phyloP scores from a whole-genome alignment of 2,888 invertebrate species.

The Rhagonycha lutea region DNA sequence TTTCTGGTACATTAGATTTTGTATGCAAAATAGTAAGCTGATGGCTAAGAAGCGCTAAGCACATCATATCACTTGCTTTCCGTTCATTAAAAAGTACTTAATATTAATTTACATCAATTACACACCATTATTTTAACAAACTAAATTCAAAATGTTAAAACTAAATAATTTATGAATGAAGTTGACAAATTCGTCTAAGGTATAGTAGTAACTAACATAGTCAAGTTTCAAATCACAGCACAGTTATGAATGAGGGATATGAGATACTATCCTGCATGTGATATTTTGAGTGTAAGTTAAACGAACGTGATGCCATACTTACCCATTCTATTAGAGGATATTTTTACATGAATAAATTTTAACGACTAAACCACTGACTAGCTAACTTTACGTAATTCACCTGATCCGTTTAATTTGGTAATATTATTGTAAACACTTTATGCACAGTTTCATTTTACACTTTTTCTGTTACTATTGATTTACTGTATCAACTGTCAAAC shows the following conservation, averaged over 20 bases:
- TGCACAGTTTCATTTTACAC: neutral
- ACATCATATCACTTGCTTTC: conserved; percentile 6
- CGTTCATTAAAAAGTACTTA: conserved; percentile 22
- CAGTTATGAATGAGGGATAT: conserved; percentile 36
- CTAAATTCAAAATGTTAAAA: conserved; percentile 8
- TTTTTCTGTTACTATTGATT: neutral
- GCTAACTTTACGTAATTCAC: conserved; percentile 6
- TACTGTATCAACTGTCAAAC: neutral
- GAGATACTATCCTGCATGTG: conserved; percentile 31
- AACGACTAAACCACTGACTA: neutral
- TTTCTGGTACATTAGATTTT: neutral
- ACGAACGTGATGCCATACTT: conserved; percentile 26
- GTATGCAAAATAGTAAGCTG: neutral
- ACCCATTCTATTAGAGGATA: conserved; percentile 15
- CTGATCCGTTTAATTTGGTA: conserved; percentile 8
- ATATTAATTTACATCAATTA: conserved; percentile 33
- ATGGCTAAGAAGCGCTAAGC: neutral
- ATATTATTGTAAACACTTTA: conserved; percentile 2
- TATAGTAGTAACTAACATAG: conserved; percentile 23
- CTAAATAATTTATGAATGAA: conserved; percentile 35
- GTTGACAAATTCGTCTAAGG: conserved; percentile 34
- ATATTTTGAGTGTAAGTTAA: conserved; percentile 36
- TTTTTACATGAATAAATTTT: conserved; percentile 10
- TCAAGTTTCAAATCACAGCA: conserved; percentile 32
- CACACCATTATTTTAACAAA: conserved; percentile 20